Conservation (phyloP, 2,888 invertebrate species). For the Marasmarcha lunaedactyla region DNA sequence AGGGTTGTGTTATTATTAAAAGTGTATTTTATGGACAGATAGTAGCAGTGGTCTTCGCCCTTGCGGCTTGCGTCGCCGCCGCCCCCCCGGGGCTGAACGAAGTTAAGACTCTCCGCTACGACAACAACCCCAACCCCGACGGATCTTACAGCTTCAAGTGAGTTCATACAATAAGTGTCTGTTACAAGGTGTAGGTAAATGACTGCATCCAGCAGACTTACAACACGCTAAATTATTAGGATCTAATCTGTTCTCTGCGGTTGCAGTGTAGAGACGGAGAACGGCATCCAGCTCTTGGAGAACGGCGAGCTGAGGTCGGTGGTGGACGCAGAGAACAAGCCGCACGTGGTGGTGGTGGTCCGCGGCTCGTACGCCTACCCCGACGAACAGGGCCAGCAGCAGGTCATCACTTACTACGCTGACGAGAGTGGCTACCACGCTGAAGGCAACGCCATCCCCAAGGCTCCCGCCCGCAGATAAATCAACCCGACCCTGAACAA, state of each 20-base stretch:
- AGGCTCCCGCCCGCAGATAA: slow-evolving; percentile 37
- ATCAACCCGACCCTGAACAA: slow-evolving; percentile 7
- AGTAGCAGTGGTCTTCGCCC: slow-evolving; percentile 35
- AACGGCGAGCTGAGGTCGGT: slow-evolving; percentile 45
- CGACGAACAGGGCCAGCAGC: slow-evolving; percentile 62
- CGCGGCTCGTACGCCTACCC: slow-evolving; percentile 72
- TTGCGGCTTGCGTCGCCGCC: slow-evolving; percentile 37
- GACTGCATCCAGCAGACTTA: no score
- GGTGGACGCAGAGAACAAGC: slow-evolving; percentile 70
- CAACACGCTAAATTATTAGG: no score
- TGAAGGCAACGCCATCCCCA: slow-evolving; percentile 72
- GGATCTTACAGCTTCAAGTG: slow-evolving; percentile 37
- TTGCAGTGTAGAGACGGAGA: no score
- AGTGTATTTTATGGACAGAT: no score
- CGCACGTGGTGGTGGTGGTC: slow-evolving; percentile 63
- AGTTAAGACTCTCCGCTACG: slow-evolving; percentile 28
- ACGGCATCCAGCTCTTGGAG: no score
- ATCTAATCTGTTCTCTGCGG: no score
- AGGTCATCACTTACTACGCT: slow-evolving; percentile 64
- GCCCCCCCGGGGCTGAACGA: slow-evolving; percentile 24
- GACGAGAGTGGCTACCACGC: slow-evolving; percentile 75
- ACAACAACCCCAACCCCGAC: slow-evolving; percentile 29
- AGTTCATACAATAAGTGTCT: no score
- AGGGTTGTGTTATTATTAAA: no score
- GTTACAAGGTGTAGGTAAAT: no score